Evolutionary conservation across 2,113 vertebrate species (phyloP).

Genomic region (Psilopsiagon aymara): DNA sequence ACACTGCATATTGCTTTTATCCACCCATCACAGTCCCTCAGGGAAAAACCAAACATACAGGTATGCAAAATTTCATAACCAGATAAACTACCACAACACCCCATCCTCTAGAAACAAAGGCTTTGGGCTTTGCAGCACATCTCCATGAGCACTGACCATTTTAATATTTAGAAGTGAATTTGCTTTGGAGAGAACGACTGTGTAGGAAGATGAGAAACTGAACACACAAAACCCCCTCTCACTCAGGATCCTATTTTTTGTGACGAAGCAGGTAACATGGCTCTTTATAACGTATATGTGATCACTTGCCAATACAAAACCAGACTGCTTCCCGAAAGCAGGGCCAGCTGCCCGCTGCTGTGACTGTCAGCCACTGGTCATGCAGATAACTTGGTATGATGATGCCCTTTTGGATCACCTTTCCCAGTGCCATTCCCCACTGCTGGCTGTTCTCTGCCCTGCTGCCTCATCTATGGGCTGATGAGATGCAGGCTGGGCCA

Average conservation of each 20-base stretch:
- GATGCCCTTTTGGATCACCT: neutral
- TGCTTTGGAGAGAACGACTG: neutral
- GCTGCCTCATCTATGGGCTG: rapidly evolving
- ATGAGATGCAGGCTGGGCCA: neutral
- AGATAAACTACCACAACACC: neutral
- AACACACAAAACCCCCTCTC: neutral
- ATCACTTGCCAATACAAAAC: neutral
- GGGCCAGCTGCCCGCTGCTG: neutral
- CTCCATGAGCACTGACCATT: constrained; percentile 2
- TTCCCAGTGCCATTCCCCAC: neutral
- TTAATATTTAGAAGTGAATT: neutral
- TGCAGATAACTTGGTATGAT: rapidly evolving
- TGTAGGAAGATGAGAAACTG: neutral
- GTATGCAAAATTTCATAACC: neutral
- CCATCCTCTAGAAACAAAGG: constrained; percentile 11
- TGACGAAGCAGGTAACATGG: neutral
- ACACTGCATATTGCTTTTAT: neutral
- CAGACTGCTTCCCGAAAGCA: neutral
- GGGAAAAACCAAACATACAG: neutral
- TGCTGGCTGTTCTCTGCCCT: rapidly evolving
- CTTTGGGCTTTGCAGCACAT: neutral
- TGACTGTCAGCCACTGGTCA: neutral
- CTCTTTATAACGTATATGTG: neutral
- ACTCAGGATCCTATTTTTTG: neutral
- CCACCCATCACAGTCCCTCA: neutral